Evolutionary conservation across 1,140 invertebrate genomes (phyloP).

Genomic region (Luehdorfia chinensis): DNA sequence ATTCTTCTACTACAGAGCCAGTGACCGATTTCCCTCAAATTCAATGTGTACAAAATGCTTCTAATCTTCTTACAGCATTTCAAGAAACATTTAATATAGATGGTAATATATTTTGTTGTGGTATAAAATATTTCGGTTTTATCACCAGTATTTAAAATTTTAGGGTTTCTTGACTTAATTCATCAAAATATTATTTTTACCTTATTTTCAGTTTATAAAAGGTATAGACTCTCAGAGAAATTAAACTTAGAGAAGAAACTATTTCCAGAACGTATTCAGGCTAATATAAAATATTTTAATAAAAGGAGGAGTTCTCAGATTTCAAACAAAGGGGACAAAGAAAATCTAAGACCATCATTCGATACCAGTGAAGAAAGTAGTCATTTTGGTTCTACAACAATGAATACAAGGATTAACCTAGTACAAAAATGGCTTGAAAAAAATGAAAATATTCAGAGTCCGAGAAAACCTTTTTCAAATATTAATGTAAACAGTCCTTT

Average conservation of each 20-base stretch:
- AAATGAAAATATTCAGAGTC: conserved; percentile 28
- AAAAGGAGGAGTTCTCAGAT: conserved; percentile 44
- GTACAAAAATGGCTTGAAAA: conserved; percentile 54
- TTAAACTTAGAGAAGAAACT: conserved; percentile 57
- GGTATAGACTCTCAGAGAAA: conserved; percentile 49
- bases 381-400: conserved; percentile 27
- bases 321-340: conserved; percentile 32
- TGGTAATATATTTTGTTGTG: conserved; percentile 31
- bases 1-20: conserved; percentile 20
- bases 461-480: conserved; percentile 49
- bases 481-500: conserved; percentile 41
- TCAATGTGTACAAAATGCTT: conserved; percentile 35
- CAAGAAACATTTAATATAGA: conserved; percentile 49
- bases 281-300: conserved; percentile 53
- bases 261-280: conserved; percentile 67
- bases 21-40: conserved; percentile 32
- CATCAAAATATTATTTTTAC: conserved; percentile 18
- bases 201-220: conserved; percentile 49
- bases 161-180: too few species aligned
- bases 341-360: conserved; percentile 30
- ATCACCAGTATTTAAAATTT: neutral
- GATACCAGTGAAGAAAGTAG: conserved; percentile 41
- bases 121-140: too few species aligned
- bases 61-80: conserved; percentile 36
- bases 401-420: conserved; percentile 47